These are phyloP conservation scores for Orius laevigatus DNA, from an alignment of 1,140 invertebrate genomes.

Conservation along the genomic window DNA sequence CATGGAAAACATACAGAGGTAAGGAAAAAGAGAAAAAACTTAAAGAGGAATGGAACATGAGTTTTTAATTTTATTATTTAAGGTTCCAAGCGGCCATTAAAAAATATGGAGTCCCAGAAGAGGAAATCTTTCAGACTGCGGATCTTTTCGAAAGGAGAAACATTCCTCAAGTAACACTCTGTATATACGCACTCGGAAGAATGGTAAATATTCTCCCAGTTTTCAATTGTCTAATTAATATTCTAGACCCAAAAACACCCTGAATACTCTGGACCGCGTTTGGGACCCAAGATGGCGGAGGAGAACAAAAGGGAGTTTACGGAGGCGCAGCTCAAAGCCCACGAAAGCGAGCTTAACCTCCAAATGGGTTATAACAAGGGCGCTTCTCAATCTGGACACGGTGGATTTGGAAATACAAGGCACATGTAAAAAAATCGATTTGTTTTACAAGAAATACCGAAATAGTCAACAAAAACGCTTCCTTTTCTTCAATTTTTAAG, in stretches of 20 bases:
- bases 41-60: neutral
- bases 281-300: constrained; percentile 90
- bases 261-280: constrained; percentile 71
- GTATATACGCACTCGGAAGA: constrained; percentile 72
- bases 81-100: constrained; percentile 87
- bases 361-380: constrained; percentile 96
- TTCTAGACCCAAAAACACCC: constrained; percentile 81
- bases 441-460: neutral
- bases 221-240: constrained; percentile 11
- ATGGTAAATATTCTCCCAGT: constrained; percentile 50
- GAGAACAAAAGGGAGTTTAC: constrained; percentile 86
- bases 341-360: constrained; percentile 77
- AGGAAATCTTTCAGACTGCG: constrained; percentile 97
- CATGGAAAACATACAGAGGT: constrained; percentile 95
- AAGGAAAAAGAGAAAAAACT: constrained; percentile 5
- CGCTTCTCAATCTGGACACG: constrained; percentile 67
- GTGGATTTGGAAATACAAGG: constrained; percentile 87
- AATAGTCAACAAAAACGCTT: too few relatives aligned
- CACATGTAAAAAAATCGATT: constrained; percentile 49
- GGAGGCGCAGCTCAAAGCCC: constrained; percentile 83
- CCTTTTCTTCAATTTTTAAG: too few relatives aligned
- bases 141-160: constrained; percentile 93
- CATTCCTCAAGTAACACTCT: constrained; percentile 87
- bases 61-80: constrained; percentile 17
- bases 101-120: constrained; percentile 85